Conservation (phyloP, 2,888 invertebrate genomes). For the Nemurella pictetii region DNA sequence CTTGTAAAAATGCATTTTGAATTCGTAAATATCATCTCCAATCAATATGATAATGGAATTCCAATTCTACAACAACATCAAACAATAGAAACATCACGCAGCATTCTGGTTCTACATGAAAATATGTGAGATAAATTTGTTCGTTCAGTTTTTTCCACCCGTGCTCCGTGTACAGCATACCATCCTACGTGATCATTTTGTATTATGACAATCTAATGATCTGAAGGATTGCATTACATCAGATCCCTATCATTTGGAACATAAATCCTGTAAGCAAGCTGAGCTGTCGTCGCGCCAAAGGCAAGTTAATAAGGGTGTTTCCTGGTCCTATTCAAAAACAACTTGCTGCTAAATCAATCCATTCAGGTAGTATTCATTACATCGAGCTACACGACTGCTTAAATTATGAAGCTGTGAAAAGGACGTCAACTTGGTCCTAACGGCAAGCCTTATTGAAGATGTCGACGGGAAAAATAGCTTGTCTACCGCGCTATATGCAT, state of each 20-base stretch:
- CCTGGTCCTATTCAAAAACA: slow-evolving; percentile 12
- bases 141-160: not conserved
- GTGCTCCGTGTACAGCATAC: not conserved
- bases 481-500: not conserved
- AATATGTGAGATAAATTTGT: not conserved
- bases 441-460: not conserved
- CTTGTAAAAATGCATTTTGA: slow-evolving; percentile 2
- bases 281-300: not conserved
- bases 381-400: not conserved
- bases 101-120: not conserved
- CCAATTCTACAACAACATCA: slow-evolving; percentile 28
- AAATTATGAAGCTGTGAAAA: slow-evolving; percentile 19
- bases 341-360: not conserved
- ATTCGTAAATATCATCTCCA: slow-evolving; percentile 25
- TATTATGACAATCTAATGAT: not conserved
- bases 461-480: not conserved
- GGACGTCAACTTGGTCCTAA: not conserved
- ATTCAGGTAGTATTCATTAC: slow-evolving; percentile 4
- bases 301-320: slow-evolving; percentile 28
- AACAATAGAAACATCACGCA: slow-evolving; percentile 1
- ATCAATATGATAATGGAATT: slow-evolving; percentile 38
- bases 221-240: not conserved
- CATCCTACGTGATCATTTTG: not conserved
- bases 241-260: not conserved
- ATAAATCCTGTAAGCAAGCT: not conserved